Percentiles rank a stretch among this genome's conserved stretches.
phyloP scores from a whole-genome alignment of 1,140 invertebrate genomes.

The Pectinophora gossypiella region DNA sequence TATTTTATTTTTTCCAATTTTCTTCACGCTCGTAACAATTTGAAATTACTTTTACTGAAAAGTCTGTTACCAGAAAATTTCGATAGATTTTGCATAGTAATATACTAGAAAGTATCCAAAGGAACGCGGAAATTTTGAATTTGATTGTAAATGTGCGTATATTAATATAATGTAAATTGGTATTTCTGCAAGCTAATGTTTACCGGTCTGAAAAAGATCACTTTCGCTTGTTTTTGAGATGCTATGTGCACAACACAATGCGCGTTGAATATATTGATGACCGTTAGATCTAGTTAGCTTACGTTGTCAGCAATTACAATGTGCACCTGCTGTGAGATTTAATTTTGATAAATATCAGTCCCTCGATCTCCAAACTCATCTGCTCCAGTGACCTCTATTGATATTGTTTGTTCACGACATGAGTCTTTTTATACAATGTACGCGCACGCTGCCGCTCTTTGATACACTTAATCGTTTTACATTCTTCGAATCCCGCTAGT shows the following conservation, averaged over 20 bases:
- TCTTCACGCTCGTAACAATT: constrained; percentile 18
- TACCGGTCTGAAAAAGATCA: no score
- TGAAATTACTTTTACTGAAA: neutral
- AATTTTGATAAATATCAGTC: constrained; percentile 53
- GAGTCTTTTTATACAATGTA: constrained; percentile 38
- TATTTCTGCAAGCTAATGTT: no score
- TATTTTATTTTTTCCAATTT: neutral
- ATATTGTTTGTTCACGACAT: constrained; percentile 37
- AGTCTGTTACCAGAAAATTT: neutral
- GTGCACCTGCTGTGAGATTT: constrained; percentile 50
- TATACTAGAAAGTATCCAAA: no score
- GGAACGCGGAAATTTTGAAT: no score
- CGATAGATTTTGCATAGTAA: no score
- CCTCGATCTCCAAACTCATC: constrained; percentile 32
- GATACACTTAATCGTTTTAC: neutral
- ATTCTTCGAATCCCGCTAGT: neutral
- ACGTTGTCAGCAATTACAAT: constrained; percentile 30
- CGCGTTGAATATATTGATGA: neutral
- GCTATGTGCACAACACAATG: neutral
- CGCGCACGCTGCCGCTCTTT: constrained; percentile 7
- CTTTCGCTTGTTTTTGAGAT: neutral
- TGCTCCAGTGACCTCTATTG: constrained; percentile 48
- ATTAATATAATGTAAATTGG: no score
- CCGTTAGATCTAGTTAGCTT: constrained; percentile 13
- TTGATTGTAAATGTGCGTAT: no score